Evolutionary conservation across 2,113 vertebrate species (phyloP), one percentile per base, ranked within the genome.

Genomic region (Seriola aureovittata): DNA sequence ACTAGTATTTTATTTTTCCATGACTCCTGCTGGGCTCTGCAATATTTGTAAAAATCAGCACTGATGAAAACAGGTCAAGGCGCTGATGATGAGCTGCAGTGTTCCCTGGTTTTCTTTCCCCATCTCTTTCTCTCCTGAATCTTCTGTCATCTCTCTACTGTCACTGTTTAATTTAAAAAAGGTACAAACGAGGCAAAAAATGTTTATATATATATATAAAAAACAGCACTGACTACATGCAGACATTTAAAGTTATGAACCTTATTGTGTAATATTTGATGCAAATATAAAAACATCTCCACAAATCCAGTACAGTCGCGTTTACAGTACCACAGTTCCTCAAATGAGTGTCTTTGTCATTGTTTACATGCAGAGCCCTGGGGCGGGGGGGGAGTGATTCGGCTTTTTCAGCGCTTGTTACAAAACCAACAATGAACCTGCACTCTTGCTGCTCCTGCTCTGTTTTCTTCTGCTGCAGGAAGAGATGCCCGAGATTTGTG

Each of bases 331-430:
- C 9, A 42, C 40, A 29, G 5, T 16, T 57, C 17, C 44, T 14
- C 59, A 44, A 32, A 6, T 32, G 7, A 34, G 23, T 55, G 17
- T 19, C 8, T 0, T 19, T 63, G 21, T 38, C 10, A 8, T 40
- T 25, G 7, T 71, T 55, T 55, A 1, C 29, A 14, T 55, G 34
- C 34, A 25, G 12, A 13, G 9, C 13, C 16, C 44, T 52, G 29
- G 29, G 29, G 25, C 25, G 70, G 57, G 16, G 29, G 48, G 54
- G 9, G 14, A 13, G 11, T 36, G 57, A 23, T 2, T 11, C 19
- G 59, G 11, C 4, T 52, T 50, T 50, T 44, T 59, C 60, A 72
- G 34, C 42, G 16, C 36, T 64, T 64, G 42, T 42, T 78, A 17
- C 1, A 6, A 29, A 23, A 29, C 13, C 13, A 74, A 68, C 16